Base-by-base conservation (phyloP, 2,888 invertebrate species). In the Caenorhabditis angaria region DNA sequence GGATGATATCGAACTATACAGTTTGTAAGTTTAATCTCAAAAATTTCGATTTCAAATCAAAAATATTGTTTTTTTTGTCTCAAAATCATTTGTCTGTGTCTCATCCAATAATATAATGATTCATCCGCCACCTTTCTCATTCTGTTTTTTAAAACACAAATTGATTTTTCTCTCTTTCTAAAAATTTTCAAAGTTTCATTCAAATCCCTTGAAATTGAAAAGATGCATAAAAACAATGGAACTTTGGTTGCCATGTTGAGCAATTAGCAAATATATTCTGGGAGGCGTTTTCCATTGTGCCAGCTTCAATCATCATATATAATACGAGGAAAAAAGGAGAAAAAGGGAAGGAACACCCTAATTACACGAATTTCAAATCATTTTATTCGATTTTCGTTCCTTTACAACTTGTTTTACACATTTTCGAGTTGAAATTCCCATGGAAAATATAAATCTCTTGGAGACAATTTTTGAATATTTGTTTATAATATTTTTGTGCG, bases 401-500 rank as follows among this genome's bases (percentile, higher is more conserved):
- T 12, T 32, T 32, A 8, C 32, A 32, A 32, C 32, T 32, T 12
- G 32, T 8, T 32, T 32, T 32, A 32, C 6, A 8, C 32, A 12
- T 32, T 32, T 32, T 32, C 32, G 12, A 32, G 32, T 8, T 32
- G 32, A 32, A 32, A 32, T 5, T n/a, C n/a, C n/a, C n/a, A n/a
- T n/a, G n/a, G n/a, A 41, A 41, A 41, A 10, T 5, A 32, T 5
- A 32, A 32, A 32, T 32, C 5, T 32, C 5, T 32, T 32, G n/a
- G n/a, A n/a, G n/a, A n/a, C 32, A 41, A 41, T 18, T 41, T 6
- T 2, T 14, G 18, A 5, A 41, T 41, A 18, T 41, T 41, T 41
- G 18, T 41, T 41, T 14, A 41, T 41, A 41, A 41, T 41, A 41
- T 41, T 41, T 41, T 41, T 41, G 41, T 41, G 41, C 41, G 41